A percentile compares a stretch with the other conserved stretches of the same genome.
Conservation (phyloP, 2,113 vertebrate species). For the Cochlearius cochlearius region DNA sequence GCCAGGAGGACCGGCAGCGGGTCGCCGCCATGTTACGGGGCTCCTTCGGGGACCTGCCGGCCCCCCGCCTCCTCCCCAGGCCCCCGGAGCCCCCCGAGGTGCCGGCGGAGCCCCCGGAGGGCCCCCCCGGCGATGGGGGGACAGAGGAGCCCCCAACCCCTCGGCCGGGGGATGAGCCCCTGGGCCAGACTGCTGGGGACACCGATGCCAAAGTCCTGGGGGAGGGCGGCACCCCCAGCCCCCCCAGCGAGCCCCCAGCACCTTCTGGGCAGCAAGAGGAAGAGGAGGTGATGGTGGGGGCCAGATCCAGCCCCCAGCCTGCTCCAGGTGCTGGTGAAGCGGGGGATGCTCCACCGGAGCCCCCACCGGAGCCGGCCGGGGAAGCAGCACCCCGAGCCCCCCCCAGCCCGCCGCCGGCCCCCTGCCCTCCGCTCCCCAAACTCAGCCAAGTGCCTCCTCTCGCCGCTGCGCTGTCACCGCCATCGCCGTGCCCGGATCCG, state of each 20-base stretch:
- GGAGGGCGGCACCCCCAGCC: background rate
- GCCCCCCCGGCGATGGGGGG: background rate
- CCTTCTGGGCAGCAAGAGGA: background rate
- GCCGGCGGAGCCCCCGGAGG: background rate
- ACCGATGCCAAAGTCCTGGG: background rate
- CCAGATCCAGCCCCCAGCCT: background rate
- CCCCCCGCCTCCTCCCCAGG: background rate
- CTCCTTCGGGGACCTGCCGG: background rate
- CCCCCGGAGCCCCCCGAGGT: background rate
- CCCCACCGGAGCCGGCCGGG: background rate
- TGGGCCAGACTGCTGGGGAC: background rate
- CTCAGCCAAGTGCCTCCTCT: conserved; percentile 4
- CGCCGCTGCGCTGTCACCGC: background rate
- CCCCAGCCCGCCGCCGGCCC: background rate
- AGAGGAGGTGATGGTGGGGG: background rate
- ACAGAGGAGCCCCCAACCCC: background rate
- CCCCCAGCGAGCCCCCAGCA: background rate
- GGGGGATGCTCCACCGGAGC: background rate
- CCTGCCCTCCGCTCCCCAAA: background rate
- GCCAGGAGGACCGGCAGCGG: background rate
- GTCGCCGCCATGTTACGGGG: conserved; percentile 14
- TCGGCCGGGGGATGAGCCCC: background rate
- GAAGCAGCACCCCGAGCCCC: background rate
- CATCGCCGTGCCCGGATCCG: background rate
- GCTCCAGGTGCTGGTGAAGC: background rate